phyloP scores from a whole-genome alignment of 2,797 vertebrate species.

The Sphaeramia orbicularis region DNA sequence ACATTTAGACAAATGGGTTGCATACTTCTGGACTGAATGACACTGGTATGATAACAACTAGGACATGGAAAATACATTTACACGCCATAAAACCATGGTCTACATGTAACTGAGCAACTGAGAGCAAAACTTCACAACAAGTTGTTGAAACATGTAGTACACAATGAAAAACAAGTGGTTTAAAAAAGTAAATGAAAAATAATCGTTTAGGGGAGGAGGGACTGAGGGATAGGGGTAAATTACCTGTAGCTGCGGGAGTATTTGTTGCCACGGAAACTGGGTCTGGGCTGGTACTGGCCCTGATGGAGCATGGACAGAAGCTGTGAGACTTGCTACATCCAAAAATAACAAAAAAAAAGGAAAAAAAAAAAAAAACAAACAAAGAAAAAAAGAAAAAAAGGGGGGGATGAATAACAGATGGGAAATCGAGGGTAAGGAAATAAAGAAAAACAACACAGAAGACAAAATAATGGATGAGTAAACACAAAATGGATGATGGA shows the following conservation, averaged over 20 bases:
- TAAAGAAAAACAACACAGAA: conserved; percentile 66
- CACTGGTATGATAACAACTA: conserved; percentile 60
- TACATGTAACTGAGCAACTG: conserved; percentile 52
- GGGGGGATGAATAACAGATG: conserved; percentile 78
- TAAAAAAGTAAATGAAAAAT: conserved; percentile 63
- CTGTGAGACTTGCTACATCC: conserved; percentile 98
- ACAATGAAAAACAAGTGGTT: conserved; percentile 76
- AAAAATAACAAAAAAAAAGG: conserved; percentile 80
- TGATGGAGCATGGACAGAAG: conserved; percentile 99
- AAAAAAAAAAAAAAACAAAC: conserved; percentile 73
- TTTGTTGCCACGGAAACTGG: conserved; percentile 99
- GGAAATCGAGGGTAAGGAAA: conserved; percentile 47
- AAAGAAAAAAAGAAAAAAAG: conserved; percentile 61
- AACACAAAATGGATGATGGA: conserved; percentile 84
- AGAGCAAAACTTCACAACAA: conserved; percentile 62
- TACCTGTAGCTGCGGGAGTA: conserved; percentile 99
- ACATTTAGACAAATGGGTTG: conserved; percentile 66
- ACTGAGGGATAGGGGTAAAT: conserved; percentile 68
- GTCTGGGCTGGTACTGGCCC: conserved; percentile 98
- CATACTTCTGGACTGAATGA: conserved; percentile 66
- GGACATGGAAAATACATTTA: conserved; percentile 61
- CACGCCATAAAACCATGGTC: conserved; percentile 58
- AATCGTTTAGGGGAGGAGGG: conserved; percentile 24
- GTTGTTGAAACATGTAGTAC: conserved; percentile 66
- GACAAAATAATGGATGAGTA: conserved; percentile 82